phyloP scores from a whole-genome alignment of 2,888 invertebrate species.

The Erebia ligea region DNA sequence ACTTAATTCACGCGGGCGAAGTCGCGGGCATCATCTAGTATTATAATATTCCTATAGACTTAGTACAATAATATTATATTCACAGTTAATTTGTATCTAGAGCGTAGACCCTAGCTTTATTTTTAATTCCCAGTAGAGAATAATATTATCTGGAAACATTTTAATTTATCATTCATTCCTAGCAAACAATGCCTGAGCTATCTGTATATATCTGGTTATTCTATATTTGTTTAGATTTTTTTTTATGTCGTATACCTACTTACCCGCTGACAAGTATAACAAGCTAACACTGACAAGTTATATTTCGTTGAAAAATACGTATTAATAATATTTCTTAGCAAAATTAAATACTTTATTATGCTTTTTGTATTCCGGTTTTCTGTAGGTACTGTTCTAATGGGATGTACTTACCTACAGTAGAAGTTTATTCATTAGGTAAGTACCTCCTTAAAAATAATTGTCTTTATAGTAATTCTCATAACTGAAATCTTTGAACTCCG shows the following conservation, averaged over 20 bases:
- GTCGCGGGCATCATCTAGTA: no score
- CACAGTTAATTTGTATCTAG: neutral
- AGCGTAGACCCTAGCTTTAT: neutral
- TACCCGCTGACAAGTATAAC: neutral
- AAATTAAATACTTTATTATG: no score
- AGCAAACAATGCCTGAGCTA: constrained; percentile 13
- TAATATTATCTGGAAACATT: constrained; percentile 8
- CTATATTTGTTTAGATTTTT: constrained; percentile 9
- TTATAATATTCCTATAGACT: neutral
- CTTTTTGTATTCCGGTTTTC: no score
- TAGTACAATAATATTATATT: neutral
- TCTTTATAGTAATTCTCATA: no score
- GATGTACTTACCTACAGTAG: no score
- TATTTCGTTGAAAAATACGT: neutral
- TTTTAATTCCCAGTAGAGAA: constrained; percentile 5
- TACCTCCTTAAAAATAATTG: no score
- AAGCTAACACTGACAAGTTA: neutral
- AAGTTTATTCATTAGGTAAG: no score
- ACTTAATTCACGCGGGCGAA: no score
- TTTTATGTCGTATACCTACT: neutral
- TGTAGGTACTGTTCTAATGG: no score
- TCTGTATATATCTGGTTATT: constrained; percentile 17
- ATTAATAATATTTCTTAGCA: neutral
- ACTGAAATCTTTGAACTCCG: no score
- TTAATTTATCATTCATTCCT: constrained; percentile 19